A percentile compares a stretch with the other conserved stretches of the same genome.
Evolutionary conservation across 1,140 invertebrate genomes (phyloP).

Genomic region (Cydia fagiglandana): DNA sequence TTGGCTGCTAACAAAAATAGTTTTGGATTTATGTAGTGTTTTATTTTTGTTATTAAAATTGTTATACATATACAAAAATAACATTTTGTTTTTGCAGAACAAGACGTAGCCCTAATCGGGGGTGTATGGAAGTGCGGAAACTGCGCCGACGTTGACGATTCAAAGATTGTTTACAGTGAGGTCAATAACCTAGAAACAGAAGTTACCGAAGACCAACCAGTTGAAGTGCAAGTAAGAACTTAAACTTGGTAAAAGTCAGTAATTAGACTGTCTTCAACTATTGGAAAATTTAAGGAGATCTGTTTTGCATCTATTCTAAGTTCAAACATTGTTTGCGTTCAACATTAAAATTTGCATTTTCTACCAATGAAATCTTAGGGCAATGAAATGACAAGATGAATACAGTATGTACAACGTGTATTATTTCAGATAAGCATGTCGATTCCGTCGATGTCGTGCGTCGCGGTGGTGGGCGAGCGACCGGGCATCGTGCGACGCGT

Average conservation of each 20-base stretch:
- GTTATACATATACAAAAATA: too few relatives aligned
- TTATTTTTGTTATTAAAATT: too few relatives aligned
- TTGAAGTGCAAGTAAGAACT: conserved; percentile 45
- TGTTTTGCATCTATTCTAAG: too few relatives aligned
- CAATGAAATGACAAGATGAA: background rate
- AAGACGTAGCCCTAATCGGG: conserved; percentile 40
- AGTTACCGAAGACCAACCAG: conserved; percentile 38
- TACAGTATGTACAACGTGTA: background rate
- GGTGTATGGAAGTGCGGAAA: conserved; percentile 54
- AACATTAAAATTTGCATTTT: too few relatives aligned
- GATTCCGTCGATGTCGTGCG: conserved; percentile 40
- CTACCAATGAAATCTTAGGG: background rate
- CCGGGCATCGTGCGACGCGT: conserved; percentile 37
- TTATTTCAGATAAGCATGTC: conserved; percentile 41
- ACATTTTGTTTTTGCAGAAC: conserved; percentile 33
- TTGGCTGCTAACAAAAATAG: too few relatives aligned
- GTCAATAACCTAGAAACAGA: conserved; percentile 42
- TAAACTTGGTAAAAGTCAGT: background rate
- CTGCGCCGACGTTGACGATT: conserved; percentile 42
- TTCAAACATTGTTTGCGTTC: too few relatives aligned
- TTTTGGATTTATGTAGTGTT: too few relatives aligned
- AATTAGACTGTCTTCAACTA: too few relatives aligned
- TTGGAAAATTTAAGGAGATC: too few relatives aligned
- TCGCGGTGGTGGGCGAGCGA: conserved; percentile 37
- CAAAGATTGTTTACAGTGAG: conserved; percentile 45